Conservation (phyloP, 2,113 vertebrate genomes). For the Indri indri region DNA sequence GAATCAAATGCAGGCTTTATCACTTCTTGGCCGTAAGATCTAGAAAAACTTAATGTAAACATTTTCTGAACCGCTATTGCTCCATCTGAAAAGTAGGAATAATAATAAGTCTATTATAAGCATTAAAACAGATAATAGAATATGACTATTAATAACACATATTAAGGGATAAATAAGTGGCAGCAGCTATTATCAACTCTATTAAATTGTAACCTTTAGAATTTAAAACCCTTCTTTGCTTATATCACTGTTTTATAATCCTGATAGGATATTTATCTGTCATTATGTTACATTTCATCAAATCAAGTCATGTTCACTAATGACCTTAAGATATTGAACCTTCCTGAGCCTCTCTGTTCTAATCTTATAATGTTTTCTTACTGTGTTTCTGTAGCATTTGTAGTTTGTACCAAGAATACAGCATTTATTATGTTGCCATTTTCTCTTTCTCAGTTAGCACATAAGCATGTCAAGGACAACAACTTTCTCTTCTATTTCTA, state of each 20-base stretch:
- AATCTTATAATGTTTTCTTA: background rate
- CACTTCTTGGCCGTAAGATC: too few relatives aligned
- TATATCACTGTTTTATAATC: background rate
- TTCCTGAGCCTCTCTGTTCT: background rate
- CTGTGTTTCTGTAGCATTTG: background rate
- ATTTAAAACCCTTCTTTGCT: background rate
- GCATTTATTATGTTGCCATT: background rate
- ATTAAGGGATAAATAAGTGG: background rate
- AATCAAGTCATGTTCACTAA: background rate
- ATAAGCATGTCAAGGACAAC: background rate
- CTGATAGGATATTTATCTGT: background rate
- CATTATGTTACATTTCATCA: background rate
- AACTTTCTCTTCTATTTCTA: background rate
- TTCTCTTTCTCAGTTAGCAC: background rate
- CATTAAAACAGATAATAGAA: background rate
- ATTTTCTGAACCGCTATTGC: background rate
- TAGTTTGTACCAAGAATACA: background rate
- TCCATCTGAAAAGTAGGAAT: background rate
- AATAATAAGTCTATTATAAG: background rate
- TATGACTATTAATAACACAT: background rate
- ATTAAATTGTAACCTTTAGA: background rate
- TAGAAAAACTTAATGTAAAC: background rate
- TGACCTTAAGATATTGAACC: background rate
- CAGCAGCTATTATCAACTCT: background rate
- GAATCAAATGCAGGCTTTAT: too few relatives aligned